A percentile compares a stretch with the other conserved stretches of the same genome.
Conservation (phyloP, 2,113 vertebrate species). For the Reinhardtius hippoglossoides region DNA sequence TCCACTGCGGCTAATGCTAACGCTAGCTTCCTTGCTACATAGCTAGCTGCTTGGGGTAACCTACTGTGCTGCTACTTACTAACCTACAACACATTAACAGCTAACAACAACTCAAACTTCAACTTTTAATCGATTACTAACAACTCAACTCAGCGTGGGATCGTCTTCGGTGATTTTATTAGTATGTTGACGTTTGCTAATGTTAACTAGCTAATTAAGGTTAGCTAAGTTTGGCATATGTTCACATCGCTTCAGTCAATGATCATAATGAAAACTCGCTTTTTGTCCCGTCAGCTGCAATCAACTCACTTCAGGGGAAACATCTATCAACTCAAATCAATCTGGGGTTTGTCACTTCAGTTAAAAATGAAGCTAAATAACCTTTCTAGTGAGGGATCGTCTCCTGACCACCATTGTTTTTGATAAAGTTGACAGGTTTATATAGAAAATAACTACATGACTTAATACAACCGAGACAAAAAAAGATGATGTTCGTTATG, state of each 20-base stretch:
- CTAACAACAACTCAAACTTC: neutral
- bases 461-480: neutral
- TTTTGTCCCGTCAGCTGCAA: neutral
- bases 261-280: neutral
- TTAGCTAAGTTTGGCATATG: conserved; percentile 35
- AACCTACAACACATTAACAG: neutral
- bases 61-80: neutral
- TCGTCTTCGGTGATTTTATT: neutral
- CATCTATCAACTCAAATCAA: neutral
- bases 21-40: conserved; percentile 45
- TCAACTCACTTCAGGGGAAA: neutral
- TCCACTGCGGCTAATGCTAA: conserved; percentile 21
- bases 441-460: no score
- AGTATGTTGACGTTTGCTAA: conserved; percentile 5
- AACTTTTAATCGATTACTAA: neutral
- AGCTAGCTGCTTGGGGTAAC: conserved; percentile 27
- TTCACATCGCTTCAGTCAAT: conserved; percentile 11
- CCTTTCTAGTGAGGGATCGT: neutral
- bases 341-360: neutral
- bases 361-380: neutral
- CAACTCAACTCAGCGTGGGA: neutral
- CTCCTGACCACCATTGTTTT: neutral
- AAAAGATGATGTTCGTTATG: neutral
- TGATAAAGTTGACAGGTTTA: conserved; percentile 12
- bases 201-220: conserved; percentile 37